These are phyloP conservation scores for Struthidea cinerea DNA, from an alignment of 2,113 vertebrate species.

Conservation along the genomic window DNA sequence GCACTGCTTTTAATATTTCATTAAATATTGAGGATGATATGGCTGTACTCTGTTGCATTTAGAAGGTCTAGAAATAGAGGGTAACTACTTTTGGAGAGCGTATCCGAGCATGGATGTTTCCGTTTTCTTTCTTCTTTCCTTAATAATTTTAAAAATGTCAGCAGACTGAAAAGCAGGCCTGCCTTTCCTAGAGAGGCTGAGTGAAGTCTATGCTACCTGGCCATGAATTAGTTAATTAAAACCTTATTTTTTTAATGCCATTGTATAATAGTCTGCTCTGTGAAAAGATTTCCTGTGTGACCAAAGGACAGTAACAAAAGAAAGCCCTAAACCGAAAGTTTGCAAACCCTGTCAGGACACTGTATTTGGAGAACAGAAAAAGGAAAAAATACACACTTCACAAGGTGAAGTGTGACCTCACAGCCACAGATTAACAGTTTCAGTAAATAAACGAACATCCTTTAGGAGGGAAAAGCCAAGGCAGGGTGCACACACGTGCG, in stretches of 20 bases:
- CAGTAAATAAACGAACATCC: not conserved
- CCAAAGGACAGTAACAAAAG: slow-evolving; percentile 43
- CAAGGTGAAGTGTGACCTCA: slow-evolving; percentile 32
- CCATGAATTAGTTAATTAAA: slow-evolving; percentile 63
- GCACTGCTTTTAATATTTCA: slow-evolving; percentile 4
- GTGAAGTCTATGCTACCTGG: slow-evolving; percentile 39
- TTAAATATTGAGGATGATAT: not conserved
- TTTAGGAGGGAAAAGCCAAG: not conserved
- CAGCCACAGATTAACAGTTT: slow-evolving; percentile 11
- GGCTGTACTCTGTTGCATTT: not conserved
- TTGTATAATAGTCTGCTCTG: slow-evolving; percentile 4
- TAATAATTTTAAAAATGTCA: not conserved
- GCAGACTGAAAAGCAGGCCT: slow-evolving; percentile 21
- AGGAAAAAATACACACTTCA: not conserved
- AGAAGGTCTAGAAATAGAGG: not conserved
- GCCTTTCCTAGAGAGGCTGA: not conserved
- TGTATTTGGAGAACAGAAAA: not conserved
- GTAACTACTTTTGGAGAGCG: not conserved
- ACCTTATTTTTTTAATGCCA: slow-evolving; percentile 44
- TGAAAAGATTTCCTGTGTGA: slow-evolving; percentile 43
- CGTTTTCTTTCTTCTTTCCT: not conserved
- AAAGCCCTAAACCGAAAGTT: slow-evolving; percentile 52
- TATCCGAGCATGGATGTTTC: rapidly evolving
- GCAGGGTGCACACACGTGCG: rapidly evolving
- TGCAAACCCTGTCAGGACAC: slow-evolving; percentile 5